Evolutionary conservation across 2,113 vertebrate species (phyloP), one percentile per base, ranked within the genome.

Genomic region (Uropsilus gracilis): DNA sequence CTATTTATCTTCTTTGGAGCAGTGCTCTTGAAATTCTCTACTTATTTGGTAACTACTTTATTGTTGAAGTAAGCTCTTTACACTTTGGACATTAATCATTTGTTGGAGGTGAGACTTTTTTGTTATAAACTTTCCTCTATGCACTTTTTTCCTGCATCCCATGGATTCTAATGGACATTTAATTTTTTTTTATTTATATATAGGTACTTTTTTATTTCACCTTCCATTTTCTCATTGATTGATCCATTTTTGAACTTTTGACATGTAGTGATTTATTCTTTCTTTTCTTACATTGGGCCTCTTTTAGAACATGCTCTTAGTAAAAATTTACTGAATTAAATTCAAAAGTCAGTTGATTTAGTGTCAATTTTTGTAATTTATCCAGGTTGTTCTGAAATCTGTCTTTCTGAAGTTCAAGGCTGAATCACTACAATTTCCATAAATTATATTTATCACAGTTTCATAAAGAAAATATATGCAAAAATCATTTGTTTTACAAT

Each of bases 281-380:
- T 57, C 37, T 82, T 42, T 8, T 82, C 12, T 69, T 48, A 18
- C 18, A 63, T 0, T 53, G 1, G 3, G 10, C 12, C 26, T 78
- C 46, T 66, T 86, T 78, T 7, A 5, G 22, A 63, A 57, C 32
- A 84, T 92, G 44, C 73, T 83, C 64, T 90, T 61, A 26, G 28
- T 87, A 42, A 83, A 89, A 89, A 32, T 34, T 71, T 76, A 73
- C 42, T 80, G 77, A 95, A 55, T 57, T 86, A 91, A 69, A 46
- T 71, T 78, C 8, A 89, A 87, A 76, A 80, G 55, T 76, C 53
- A 77, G 63, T 83, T 84, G 7, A n/a, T 63, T 77, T 66, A 50
- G 28, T 20, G 48, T 37, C 39, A 86, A 14, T 2, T 80, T 91
- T 83, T 73, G 80, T 24, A 64, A 63, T 61, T 94, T 78, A 34